These are phyloP conservation scores for Bubo bubo DNA, from an alignment of 2,113 vertebrate genomes.

Conservation along the genomic window DNA sequence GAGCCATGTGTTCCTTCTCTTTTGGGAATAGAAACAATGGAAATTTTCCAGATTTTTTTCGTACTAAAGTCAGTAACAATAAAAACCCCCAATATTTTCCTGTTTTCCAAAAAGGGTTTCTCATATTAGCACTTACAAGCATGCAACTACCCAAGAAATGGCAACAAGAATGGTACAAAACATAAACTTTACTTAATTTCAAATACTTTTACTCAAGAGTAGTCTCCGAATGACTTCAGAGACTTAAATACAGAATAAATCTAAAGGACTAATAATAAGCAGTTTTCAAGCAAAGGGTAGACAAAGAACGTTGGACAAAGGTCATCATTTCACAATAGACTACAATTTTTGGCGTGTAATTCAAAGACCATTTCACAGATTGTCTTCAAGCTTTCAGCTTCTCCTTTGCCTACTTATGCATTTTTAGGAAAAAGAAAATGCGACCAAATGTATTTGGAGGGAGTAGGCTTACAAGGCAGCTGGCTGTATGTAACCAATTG, in stretches of 20 bases:
- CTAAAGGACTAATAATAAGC: background rate
- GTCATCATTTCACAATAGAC: background rate
- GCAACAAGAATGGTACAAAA: background rate
- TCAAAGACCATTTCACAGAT: background rate
- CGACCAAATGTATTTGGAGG: background rate
- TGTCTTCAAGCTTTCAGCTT: background rate
- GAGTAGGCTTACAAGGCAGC: background rate
- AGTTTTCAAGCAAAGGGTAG: background rate
- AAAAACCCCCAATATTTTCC: accelerated
- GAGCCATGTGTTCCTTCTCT: background rate
- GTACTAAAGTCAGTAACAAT: background rate
- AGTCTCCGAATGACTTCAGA: background rate
- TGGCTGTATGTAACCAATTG: background rate
- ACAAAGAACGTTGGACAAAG: background rate
- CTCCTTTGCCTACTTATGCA: background rate
- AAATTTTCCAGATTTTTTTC: background rate
- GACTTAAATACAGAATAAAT: background rate
- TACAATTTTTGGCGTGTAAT: background rate
- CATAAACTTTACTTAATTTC: background rate
- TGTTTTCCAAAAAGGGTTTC: background rate
- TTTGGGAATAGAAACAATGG: background rate
- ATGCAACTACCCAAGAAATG: background rate
- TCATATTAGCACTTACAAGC: background rate
- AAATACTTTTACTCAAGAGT: background rate
- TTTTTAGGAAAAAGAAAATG: background rate